Base-by-base conservation (phyloP, 35 echinoderm and acorn worm genomes). In the Eucidaris tribuloides region DNA sequence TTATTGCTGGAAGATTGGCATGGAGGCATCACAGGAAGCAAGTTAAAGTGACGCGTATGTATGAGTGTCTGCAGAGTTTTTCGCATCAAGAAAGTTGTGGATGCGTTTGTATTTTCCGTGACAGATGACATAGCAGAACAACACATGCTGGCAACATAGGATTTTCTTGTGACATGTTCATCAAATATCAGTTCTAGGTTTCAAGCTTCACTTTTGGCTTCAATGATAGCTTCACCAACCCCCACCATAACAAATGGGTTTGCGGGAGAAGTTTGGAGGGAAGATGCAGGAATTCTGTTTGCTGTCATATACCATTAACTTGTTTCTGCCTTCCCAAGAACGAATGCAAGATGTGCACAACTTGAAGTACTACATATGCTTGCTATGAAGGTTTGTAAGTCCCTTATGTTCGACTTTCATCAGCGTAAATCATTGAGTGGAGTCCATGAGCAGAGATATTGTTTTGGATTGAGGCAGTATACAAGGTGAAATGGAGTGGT, bases 361-460 rank as follows among this genome's bases (percentile, higher is more conserved):
- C 19, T 22, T 29, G 32, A 14, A 39, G 66, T 41, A 72, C 14
- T 25, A 15, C 64, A 30, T 24, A 66, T 30, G 25, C 63, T 37
- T 6, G 19, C 5, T 70, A 40, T 0, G 81, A 84, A 24, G 54
- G 20, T 7, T 44, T 34, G 46, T 54, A 84, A 52, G 58, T 55
- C n/a, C 29, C 17, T 37, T 91, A 91, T 0, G 81, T 32, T 50
- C 83, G 90, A 60, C 82, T 85, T 46, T 94, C 74, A 17, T 94
- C 92, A 31, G 80, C 81, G 82, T 89, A 94, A 0, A 84, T 72
- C 86, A 89, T 94, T 24, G 22, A 77, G 18, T 89, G 15, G 0
- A 94, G 6, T 19, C 45, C 62, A 79, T 94, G 82, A 32, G 57
- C 55, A 30, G 65, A 36, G 11, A 94, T 94, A 19, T 89, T 94